Percentiles rank a stretch among this genome's conserved stretches.
phyloP scores from a whole-genome alignment of 1,140 invertebrate genomes.

The Vanessa tameamea region DNA sequence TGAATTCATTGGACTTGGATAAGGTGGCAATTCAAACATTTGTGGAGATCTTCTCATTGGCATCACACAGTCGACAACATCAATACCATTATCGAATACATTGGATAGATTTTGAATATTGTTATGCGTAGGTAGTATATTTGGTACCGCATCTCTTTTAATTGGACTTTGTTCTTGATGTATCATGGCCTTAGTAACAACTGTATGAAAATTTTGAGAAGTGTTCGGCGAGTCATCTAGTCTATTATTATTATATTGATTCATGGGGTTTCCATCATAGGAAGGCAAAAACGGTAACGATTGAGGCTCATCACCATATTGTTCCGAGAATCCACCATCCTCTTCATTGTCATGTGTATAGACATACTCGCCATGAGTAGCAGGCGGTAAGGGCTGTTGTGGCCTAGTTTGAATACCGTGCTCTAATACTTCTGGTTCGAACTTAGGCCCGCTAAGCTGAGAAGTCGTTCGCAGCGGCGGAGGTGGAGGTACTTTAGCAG shows the following conservation, averaged over 20 bases:
- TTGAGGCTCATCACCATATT: constrained; percentile 83
- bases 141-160: constrained; percentile 75
- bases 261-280: constrained; percentile 72
- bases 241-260: constrained; percentile 57
- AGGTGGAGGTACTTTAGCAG: constrained; percentile 92
- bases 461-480: constrained; percentile 93
- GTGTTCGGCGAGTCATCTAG: constrained; percentile 63
- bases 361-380: constrained; percentile 60
- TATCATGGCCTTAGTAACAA: constrained; percentile 90
- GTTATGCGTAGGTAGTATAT: constrained; percentile 56
- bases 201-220: constrained; percentile 80
- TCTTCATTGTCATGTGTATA: constrained; percentile 69
- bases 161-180: constrained; percentile 88
- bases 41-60: constrained; percentile 65
- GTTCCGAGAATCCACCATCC: constrained; percentile 74
- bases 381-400: constrained; percentile 74
- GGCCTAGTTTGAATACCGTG: constrained; percentile 81
- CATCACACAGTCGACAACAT: constrained; percentile 82
- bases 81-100: constrained; percentile 79
- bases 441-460: constrained; percentile 87
- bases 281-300: constrained; percentile 84
- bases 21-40: constrained; percentile 86
- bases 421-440: constrained; percentile 82
- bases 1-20: constrained; percentile 88
- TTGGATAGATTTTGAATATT: constrained; percentile 72